Evolutionary conservation across 2,113 vertebrate species (phyloP).

Genomic region (Pachycephala philippinensis): DNA sequence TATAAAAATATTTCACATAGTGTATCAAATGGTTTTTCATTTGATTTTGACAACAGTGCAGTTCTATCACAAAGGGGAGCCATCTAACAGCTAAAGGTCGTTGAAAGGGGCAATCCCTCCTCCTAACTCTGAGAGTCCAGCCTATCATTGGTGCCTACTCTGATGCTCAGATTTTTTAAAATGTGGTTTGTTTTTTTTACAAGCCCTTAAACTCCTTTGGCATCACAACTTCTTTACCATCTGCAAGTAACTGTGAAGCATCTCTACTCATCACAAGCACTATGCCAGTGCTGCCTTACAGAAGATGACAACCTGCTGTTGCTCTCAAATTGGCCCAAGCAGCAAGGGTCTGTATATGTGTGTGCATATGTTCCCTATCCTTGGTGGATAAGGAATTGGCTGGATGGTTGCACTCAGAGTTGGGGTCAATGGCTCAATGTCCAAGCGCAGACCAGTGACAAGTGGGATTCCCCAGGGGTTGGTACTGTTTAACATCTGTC

Average conservation of each 20-base stretch:
- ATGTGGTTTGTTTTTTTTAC: neutral
- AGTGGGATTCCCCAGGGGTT: neutral
- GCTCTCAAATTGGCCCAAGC: neutral
- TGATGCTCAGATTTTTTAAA: neutral
- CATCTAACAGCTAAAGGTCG: neutral
- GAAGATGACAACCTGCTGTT: neutral
- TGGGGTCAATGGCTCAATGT: neutral
- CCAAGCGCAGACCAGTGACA: neutral
- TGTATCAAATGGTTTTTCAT: neutral
- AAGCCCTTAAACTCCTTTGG: neutral
- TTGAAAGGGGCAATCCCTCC: neutral
- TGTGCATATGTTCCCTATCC: neutral
- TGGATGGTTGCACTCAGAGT: neutral
- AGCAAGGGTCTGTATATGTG: neutral
- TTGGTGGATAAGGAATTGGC: neutral
- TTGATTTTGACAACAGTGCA: neutral
- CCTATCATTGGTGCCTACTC: neutral
- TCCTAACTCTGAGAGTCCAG: neutral
- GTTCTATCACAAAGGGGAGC: neutral
- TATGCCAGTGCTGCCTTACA: neutral
- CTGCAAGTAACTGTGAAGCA: neutral
- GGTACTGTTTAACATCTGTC: neutral
- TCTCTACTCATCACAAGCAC: neutral
- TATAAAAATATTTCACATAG: neutral
- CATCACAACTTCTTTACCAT: neutral